A percentile compares a stretch with the other conserved stretches of the same genome.
phyloP scores from a whole-genome alignment of 2,888 invertebrate species.

The Branchipolynoe longqiensis region DNA sequence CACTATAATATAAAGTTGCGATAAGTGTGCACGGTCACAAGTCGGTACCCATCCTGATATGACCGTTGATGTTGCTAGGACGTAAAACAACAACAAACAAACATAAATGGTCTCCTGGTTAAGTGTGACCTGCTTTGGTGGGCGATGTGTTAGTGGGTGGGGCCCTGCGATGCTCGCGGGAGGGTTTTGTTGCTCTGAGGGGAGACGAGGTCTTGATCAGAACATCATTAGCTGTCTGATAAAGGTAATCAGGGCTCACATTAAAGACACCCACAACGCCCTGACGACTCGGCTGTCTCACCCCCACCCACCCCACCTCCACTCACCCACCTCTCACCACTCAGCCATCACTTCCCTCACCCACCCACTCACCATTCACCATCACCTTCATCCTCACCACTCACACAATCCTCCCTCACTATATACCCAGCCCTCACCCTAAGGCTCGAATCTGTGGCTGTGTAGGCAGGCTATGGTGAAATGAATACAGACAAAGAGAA shows the following conservation, averaged over 20 bases:
- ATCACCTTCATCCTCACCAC: not conserved
- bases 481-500: too few relatives aligned
- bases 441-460: too few relatives aligned
- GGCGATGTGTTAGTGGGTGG: not conserved
- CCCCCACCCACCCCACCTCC: not conserved
- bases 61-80: too few relatives aligned
- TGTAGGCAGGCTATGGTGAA: too few relatives aligned
- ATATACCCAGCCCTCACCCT: too few relatives aligned
- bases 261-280: slow-evolving; percentile 10
- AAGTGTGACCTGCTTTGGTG: not conserved
- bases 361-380: not conserved
- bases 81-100: too few relatives aligned
- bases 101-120: too few relatives aligned
- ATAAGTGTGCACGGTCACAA: too few relatives aligned
- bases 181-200: too few relatives aligned
- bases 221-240: slow-evolving; percentile 31
- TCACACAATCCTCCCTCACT: too few relatives aligned
- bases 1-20: too few relatives aligned
- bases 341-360: not conserved
- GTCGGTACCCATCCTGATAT: too few relatives aligned
- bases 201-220: slow-evolving; percentile 27
- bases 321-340: not conserved
- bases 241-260: slow-evolving; percentile 8
- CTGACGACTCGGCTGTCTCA: not conserved
- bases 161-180: slow-evolving; percentile 7